Conservation (phyloP, 2,113 vertebrate genomes). For the Rhipidura dahli region DNA sequence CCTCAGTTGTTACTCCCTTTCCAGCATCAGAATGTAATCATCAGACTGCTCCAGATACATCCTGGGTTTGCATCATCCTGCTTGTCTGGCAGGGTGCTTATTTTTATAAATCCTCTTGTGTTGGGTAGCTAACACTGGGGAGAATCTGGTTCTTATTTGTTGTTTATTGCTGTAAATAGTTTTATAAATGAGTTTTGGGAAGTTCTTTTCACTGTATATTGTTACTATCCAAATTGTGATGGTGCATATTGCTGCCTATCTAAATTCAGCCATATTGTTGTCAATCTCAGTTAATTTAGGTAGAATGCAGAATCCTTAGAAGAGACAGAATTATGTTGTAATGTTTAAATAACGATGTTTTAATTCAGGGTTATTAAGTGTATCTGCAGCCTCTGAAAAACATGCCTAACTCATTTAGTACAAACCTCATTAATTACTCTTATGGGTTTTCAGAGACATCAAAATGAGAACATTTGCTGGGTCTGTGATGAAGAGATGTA, state of each 20-base stretch:
- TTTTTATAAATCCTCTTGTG: not conserved
- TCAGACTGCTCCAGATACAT: not conserved
- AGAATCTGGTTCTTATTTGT: not conserved
- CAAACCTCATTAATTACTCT: not conserved
- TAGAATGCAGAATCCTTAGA: not conserved
- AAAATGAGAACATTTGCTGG: not conserved
- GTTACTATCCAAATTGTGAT: not conserved
- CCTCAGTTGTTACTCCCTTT: not conserved
- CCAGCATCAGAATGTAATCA: not conserved
- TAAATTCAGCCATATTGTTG: not conserved
- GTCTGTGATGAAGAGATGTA: not conserved
- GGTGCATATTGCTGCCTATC: not conserved
- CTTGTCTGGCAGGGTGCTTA: not conserved
- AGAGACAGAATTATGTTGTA: not conserved
- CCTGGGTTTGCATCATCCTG: not conserved
- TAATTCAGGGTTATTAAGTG: not conserved
- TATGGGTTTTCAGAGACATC: not conserved
- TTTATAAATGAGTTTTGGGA: not conserved
- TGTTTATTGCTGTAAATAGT: not conserved
- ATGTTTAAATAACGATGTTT: not conserved
- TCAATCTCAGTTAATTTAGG: not conserved
- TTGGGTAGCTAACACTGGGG: not conserved
- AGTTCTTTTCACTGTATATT: not conserved
- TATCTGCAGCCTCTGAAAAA: conserved; percentile 8
- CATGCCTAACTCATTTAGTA: not conserved